A percentile compares a stretch with the other conserved stretches of the same genome.
Evolutionary conservation across 2,888 invertebrate species (phyloP).

Genomic region (Cantharis rustica): DNA sequence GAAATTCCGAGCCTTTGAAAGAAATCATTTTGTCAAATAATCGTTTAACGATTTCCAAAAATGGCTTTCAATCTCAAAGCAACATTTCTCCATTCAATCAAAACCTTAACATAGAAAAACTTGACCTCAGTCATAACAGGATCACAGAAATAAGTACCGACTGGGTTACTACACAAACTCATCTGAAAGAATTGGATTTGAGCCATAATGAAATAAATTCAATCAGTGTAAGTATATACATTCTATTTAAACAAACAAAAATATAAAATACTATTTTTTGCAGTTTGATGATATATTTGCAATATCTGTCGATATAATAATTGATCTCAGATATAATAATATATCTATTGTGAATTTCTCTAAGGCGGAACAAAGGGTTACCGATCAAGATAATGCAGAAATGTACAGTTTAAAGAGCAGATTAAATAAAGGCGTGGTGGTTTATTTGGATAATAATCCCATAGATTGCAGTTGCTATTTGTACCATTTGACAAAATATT

Average conservation of each 20-base stretch:
- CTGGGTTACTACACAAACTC: neutral
- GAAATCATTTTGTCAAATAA: neutral
- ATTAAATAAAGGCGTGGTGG: constrained; percentile 20
- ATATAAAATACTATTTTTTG: neutral
- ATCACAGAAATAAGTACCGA: neutral
- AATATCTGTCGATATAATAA: neutral
- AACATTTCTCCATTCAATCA: neutral
- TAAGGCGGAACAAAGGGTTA: neutral
- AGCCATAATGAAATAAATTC: neutral
- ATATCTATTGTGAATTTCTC: constrained; percentile 54
- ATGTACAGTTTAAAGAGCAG: constrained; percentile 36
- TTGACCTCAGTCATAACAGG: neutral
- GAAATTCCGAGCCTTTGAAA: neutral
- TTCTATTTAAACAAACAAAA: too few species aligned
- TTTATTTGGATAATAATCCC: constrained; percentile 64
- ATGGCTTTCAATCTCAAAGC: too few species aligned
- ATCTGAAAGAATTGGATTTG: neutral
- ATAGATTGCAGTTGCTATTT: constrained; percentile 65
- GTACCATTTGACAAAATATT: constrained; percentile 60
- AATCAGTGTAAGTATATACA: neutral
- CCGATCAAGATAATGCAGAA: neutral
- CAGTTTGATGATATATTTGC: neutral
- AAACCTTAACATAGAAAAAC: neutral
- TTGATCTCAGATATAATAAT: constrained; percentile 70
- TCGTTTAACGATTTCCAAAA: neutral